These are phyloP conservation scores for Enteromius anoplus DNA, from an alignment of 2,797 vertebrate genomes.

Conservation along the genomic window DNA sequence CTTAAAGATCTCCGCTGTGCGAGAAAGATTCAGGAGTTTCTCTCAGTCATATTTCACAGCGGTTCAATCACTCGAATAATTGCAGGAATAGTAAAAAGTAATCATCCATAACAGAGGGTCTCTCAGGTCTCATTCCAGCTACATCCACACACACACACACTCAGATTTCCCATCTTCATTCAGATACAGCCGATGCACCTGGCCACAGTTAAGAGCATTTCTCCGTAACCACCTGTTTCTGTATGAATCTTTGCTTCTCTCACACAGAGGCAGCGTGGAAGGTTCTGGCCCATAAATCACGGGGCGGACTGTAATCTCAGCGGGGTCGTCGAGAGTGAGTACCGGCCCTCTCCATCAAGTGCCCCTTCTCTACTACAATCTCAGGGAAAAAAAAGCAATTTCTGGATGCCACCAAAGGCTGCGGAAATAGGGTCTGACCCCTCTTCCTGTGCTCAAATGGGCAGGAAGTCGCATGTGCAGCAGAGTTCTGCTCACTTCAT, in stretches of 20 bases:
- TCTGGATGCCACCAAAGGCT: constrained; percentile 20
- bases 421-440: constrained; percentile 30
- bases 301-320: constrained; percentile 29
- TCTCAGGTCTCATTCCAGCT: constrained; percentile 24
- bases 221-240: constrained; percentile 38
- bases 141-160: constrained; percentile 32
- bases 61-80: constrained; percentile 34
- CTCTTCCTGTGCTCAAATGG: constrained; percentile 17
- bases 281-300: constrained; percentile 48
- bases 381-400: constrained; percentile 33
- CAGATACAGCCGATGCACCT: constrained; percentile 25
- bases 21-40: constrained; percentile 28
- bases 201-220: constrained; percentile 15
- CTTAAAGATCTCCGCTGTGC: constrained; percentile 93
- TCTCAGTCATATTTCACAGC: constrained; percentile 30
- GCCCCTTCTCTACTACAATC: constrained; percentile 39
- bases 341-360: constrained; percentile 27
- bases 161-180: constrained; percentile 17
- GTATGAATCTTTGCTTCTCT: constrained; percentile 24
- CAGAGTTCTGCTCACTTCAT: constrained; percentile 32
- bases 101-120: constrained; percentile 25
- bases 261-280: background rate
- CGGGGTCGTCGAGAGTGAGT: background rate
- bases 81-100: constrained; percentile 38
- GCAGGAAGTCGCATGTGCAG: constrained; percentile 29